Base-by-base conservation (phyloP, 2,888 invertebrate species). In the Phaonia tiefii region DNA sequence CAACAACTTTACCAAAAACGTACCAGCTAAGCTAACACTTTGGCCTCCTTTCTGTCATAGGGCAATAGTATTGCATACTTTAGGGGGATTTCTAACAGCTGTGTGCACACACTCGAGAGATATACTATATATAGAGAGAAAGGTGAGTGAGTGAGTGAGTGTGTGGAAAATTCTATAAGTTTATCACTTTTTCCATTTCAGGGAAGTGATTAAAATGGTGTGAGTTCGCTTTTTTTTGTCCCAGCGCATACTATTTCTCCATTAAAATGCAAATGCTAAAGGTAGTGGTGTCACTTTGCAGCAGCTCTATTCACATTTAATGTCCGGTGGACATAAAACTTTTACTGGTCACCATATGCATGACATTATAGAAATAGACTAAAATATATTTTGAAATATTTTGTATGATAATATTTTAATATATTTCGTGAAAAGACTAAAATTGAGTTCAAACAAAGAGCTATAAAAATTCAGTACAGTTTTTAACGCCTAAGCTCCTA, bases 201-300 rank as follows among this genome's bases (percentile, higher is more conserved):
- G 31, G 31, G 31, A 31, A 31, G 11, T 63, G 63, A 63, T 63
- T 42, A 63, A 63, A 63, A 42, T 63, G 63, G 63, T 17, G 39
- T 39, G 60, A 60, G 60, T 37, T 37, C 63, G 42, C 13, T 63
- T 63, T 42, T 63, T 63, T 42, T 63, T 63, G 63, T 63, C 22
- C 20, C n/a, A 39, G 17, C 60, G 60, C 60, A 39, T 1, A 60
- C 42, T 63, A 39, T 63, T 63, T 63, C 42, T 63, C 63, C 22
- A 63, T 63, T 63, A 63, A 63, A 63, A 63, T 63, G 63, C 63
- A 63, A 63, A 63, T 63, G 42, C 63, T 63, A 37, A 10, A 63
- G 63, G 63, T 63, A 22, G 15, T 56, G n/a, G n/a, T 39, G 42
- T 11, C 63, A 63, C 37, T 63, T 39, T 17, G n/a, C 63, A 63